These are phyloP conservation scores for Drosophila putrida DNA, from an alignment of 2,888 invertebrate species.

Conservation along the genomic window DNA sequence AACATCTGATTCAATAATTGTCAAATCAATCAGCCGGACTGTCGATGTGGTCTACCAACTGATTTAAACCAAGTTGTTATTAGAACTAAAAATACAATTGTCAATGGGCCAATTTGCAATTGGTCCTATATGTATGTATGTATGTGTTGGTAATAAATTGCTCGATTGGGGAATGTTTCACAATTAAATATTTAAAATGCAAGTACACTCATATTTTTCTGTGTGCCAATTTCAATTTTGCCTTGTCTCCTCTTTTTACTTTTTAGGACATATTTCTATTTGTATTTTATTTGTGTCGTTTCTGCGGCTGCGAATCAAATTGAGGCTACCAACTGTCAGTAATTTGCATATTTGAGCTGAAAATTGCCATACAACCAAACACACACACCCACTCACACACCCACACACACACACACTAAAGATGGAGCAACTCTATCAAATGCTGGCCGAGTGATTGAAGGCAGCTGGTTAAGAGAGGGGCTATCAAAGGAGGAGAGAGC, in stretches of 20 bases:
- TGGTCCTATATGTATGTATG: neutral
- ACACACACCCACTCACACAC: neutral
- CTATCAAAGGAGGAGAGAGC: neutral
- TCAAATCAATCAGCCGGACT: neutral
- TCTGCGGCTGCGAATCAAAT: slow-evolving; percentile 67
- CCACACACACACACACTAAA: slow-evolving; percentile 18
- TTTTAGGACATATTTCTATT: slow-evolving; percentile 42
- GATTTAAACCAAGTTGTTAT: slow-evolving; percentile 24
- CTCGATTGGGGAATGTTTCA: slow-evolving; percentile 29
- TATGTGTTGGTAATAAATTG: slow-evolving; percentile 23
- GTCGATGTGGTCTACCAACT: neutral
- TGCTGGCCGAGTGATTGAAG: slow-evolving; percentile 59
- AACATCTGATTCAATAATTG: slow-evolving; percentile 1
- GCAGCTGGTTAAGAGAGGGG: slow-evolving; percentile 36
- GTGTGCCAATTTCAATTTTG: slow-evolving; percentile 37
- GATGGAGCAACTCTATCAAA: slow-evolving; percentile 52
- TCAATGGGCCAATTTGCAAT: slow-evolving; percentile 30
- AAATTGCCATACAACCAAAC: slow-evolving; percentile 58
- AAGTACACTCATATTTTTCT: slow-evolving; percentile 61
- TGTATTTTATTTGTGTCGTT: slow-evolving; percentile 39
- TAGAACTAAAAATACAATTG: slow-evolving; percentile 43
- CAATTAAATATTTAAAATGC: slow-evolving; percentile 75
- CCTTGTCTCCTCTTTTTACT: slow-evolving; percentile 7
- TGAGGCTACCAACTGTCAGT: slow-evolving; percentile 76
- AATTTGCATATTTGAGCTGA: slow-evolving; percentile 75